A percentile compares a stretch with the other conserved stretches of the same genome.
Evolutionary conservation across 2,888 invertebrate species (phyloP).

Genomic region (Meandrusa payeni): DNA sequence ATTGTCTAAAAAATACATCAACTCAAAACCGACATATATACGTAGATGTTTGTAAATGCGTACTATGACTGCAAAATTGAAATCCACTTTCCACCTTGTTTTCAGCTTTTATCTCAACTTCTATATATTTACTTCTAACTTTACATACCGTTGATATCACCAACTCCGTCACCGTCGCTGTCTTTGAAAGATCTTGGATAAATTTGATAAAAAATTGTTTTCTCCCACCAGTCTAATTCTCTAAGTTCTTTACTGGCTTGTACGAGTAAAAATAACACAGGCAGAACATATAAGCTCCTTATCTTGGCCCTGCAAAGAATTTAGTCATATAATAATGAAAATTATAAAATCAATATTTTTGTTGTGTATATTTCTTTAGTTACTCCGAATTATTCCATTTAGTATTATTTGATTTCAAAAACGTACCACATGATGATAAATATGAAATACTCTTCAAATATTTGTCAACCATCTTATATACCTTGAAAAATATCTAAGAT

Average conservation of each 20-base stretch:
- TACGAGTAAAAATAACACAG: slow-evolving; percentile 41
- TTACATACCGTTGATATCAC: slow-evolving; percentile 78
- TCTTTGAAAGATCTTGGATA: slow-evolving; percentile 91
- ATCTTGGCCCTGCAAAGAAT: slow-evolving; percentile 12
- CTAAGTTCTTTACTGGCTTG: slow-evolving; percentile 36
- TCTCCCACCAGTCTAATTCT: slow-evolving; percentile 87
- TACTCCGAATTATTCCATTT: no score
- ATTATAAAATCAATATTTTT: no score
- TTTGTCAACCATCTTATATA: slow-evolving; percentile 18
- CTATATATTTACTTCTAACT: no score
- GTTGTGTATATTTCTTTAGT: no score
- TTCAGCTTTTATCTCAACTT: no score
- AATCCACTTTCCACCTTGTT: no score
- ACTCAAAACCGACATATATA: no score
- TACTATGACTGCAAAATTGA: no score
- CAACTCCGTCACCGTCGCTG: slow-evolving; percentile 87
- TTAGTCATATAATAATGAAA: no score
- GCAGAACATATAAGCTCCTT: slow-evolving; percentile 34
- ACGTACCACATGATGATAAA: slow-evolving; percentile 15
- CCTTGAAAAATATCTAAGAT: slow-evolving; percentile 4
- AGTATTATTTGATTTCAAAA: neutral
- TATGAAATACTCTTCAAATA: neutral
- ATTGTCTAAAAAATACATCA: no score
- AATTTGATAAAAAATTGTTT: slow-evolving; percentile 88
- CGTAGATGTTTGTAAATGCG: no score